Evolutionary conservation across 2,113 vertebrate genomes (phyloP), one percentile per base, ranked within the genome.

Genomic region (Megalops atlanticus): DNA sequence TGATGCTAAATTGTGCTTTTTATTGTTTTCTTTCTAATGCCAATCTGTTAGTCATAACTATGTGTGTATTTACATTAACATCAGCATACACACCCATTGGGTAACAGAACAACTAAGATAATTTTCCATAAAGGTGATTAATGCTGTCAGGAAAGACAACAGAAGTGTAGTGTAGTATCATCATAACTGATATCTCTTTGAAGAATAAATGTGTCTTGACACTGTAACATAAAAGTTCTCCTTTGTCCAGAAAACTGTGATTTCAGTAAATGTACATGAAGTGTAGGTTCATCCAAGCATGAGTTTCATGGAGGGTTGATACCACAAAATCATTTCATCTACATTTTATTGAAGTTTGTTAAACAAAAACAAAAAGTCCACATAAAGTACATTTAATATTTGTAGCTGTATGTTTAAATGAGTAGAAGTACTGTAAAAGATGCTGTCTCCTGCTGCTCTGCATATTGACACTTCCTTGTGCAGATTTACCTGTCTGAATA

Each of bases 401-500:
- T 64, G 24, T n/a, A 64, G 24, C 58, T 64, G 18, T 58, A 64
- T 24, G 27, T 4, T 31, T 64, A 31, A 64, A 64, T 64, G 24
- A 64, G 58, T 64, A 10, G 58, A 64, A 64, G 11, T 31, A 5
- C 58, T 64, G 24, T 64, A n/a, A 80, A 85, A 85, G 85, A 86
- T 81, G 45, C 69, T 81, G 87, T 86, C 73, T 79, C 80, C 79
- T 84, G 81, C 86, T 82, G 58, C 81, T 89, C 88, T 86, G 85
- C 90, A 93, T 94, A 92, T 92, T 89, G 92, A 94, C 95, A 91
- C 85, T 85, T 87, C 87, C 93, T 88, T 92, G 83, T 92, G 92
- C 93, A 90, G 93, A 90, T 93, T 94, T 94, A 96, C 95, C 95
- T 96, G 94, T 95, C 94, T 94, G 94, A 94, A 95, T 91, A 91